Conservation (phyloP, 2,888 invertebrate genomes). For the Polymixis flavicincta region DNA sequence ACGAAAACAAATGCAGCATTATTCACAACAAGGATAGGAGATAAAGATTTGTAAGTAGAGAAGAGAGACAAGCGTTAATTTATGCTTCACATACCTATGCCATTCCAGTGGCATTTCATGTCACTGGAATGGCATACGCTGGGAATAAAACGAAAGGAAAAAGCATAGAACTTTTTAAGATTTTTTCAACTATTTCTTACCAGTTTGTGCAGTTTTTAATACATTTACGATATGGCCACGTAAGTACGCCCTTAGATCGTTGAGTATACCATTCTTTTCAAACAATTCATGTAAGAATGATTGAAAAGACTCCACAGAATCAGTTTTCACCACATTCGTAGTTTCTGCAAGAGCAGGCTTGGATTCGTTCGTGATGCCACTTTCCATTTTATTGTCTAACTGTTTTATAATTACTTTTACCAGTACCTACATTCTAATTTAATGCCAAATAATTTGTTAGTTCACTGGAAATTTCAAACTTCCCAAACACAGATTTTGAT, state of each 20-base stretch:
- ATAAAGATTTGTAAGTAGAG: not conserved
- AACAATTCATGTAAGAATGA: slow-evolving; percentile 90
- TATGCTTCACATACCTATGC: slow-evolving; percentile 18
- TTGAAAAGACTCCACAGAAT: slow-evolving; percentile 89
- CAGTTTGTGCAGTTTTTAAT: slow-evolving; percentile 87
- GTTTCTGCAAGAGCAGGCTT: slow-evolving; percentile 57
- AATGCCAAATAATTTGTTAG: slow-evolving; percentile 58
- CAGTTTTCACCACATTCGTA: slow-evolving; percentile 65
- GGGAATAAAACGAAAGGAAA: not conserved
- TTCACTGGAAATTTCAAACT: slow-evolving; percentile 84
- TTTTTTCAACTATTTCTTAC: slow-evolving; percentile 66
- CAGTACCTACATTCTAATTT: slow-evolving; percentile 66
- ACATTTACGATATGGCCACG: slow-evolving; percentile 91
- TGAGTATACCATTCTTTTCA: slow-evolving; percentile 91
- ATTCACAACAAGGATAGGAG: slow-evolving; percentile 31
- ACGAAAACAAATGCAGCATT: slow-evolving; percentile 12
- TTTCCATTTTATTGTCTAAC: slow-evolving; percentile 75
- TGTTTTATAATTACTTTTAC: slow-evolving; percentile 38
- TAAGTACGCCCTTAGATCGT: slow-evolving; percentile 90
- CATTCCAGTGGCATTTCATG: not conserved
- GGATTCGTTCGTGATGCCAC: slow-evolving; percentile 55
- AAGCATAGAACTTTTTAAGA: not conserved
- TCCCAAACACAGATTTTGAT: slow-evolving; percentile 76
- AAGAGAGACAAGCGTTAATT: slow-evolving; percentile 23
- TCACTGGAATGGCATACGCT: slow-evolving; percentile 4